Evolutionary conservation across 1,140 invertebrate genomes (phyloP).

Genomic region (Sycophila sp.): DNA sequence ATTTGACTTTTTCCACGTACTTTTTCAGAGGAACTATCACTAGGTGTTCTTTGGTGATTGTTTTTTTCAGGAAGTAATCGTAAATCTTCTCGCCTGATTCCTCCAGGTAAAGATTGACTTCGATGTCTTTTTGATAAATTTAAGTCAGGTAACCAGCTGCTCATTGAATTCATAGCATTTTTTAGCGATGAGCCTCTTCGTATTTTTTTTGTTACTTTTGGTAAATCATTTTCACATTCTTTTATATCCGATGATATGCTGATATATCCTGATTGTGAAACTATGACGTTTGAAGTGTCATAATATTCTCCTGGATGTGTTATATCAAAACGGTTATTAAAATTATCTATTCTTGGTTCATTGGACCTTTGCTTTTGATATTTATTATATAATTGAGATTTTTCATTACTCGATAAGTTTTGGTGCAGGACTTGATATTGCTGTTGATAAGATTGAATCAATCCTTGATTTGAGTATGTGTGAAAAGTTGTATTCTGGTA

Average conservation of each 20-base stretch:
- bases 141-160: conserved; percentile 83
- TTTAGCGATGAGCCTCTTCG: conserved; percentile 77
- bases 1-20: conserved; percentile 45
- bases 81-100: conserved; percentile 72
- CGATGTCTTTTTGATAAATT: conserved; percentile 80
- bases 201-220: conserved; percentile 73
- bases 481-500: conserved; percentile 60
- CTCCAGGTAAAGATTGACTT: conserved; percentile 82
- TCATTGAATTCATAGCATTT: conserved; percentile 83
- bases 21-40: conserved; percentile 35
- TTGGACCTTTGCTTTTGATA: not conserved
- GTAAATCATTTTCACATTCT: conserved; percentile 65
- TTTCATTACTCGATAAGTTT: conserved; percentile 47
- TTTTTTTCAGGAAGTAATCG: too few relatives aligned
- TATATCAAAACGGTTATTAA: conserved; percentile 56
- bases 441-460: conserved; percentile 58
- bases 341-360: too few relatives aligned
- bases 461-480: conserved; percentile 56
- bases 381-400: conserved; percentile 5
- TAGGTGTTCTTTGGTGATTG: conserved; percentile 46
- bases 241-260: conserved; percentile 78
- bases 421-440: conserved; percentile 59
- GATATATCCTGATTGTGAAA: conserved; percentile 85
- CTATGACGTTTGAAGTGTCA: conserved; percentile 72
- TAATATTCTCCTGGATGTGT: conserved; percentile 62